Evolutionary conservation across 1,140 invertebrate genomes (phyloP), one percentile per base, ranked within the genome.

Genomic region (Aphelinus certus): DNA sequence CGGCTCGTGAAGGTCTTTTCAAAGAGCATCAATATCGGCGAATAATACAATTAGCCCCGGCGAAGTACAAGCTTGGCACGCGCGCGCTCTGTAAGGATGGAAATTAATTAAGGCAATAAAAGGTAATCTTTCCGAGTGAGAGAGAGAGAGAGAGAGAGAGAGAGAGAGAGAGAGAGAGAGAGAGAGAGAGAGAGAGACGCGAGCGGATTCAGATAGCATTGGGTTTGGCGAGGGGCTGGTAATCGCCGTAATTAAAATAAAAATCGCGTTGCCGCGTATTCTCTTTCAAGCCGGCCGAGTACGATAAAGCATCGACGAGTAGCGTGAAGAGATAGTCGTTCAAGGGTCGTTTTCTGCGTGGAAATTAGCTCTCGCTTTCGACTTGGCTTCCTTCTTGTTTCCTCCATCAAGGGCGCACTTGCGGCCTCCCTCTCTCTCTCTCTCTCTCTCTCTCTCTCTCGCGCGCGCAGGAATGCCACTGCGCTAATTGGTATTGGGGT

Each of bases 51-150:
- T 81, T 76, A 75, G 71, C 70, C 71, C 53, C 47, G 48, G 55
- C 45, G 64, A 62, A 72, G 76, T 75, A 67, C 62, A 58, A 62
- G 9, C 56, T 7, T 57, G 9, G 61, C 62, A 47, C 48, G 53
- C 55, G 48, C 60, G 62, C 10, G 60, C 3, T 5, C 26, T 47
- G 26, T 66, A 67, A 69, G 74, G 45, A 78, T 79, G 79, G 79
- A 81, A 83, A 84, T 81, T 80, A 81, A 83, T 83, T 83, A 80
- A 73, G 69, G 74, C 78, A 79, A 79, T 80, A 82, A 75, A 81
- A 81, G 76, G 66, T 75, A 69, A 75, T 75, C 73, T 75, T 69
- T 57, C 46, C 51, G 45, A 63, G 71, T 26, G 26, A 26, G 26
- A 26, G 26, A 26, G 26, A 26, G 26, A 26, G 26, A 26, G 26